Evolutionary conservation across 2,113 vertebrate genomes (phyloP).

Genomic region (Micronycteris hirsuta): DNA sequence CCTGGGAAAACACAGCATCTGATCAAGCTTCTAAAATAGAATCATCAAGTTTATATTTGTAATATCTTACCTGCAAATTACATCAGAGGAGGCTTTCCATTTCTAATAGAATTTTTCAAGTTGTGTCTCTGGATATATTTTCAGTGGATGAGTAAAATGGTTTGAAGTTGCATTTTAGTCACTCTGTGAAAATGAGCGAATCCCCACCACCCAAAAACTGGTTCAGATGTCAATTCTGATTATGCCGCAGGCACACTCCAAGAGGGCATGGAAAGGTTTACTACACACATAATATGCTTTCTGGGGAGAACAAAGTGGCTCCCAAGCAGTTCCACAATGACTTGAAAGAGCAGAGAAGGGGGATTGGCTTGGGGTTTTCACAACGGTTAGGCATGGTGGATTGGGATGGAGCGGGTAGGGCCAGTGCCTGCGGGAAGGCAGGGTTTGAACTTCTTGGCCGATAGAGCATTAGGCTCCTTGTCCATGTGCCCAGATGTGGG

Average conservation of each 20-base stretch:
- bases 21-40: conserved; percentile 36
- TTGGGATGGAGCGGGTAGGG: neutral
- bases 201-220: neutral
- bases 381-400: neutral
- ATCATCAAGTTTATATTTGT: neutral
- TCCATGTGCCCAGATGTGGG: neutral
- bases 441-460: neutral
- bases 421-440: accelerated
- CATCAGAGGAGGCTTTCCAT: neutral
- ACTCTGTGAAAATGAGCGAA: neutral
- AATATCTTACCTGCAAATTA: neutral
- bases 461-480: neutral
- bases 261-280: neutral
- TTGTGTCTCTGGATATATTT: conserved; percentile 17
- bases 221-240: neutral
- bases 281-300: neutral
- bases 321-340: neutral
- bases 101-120: neutral
- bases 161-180: neutral
- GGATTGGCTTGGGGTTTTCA: neutral
- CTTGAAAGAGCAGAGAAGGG: neutral
- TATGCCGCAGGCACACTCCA: neutral
- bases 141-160: neutral
- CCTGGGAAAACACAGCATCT: neutral
- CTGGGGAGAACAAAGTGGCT: neutral